Conservation (phyloP, 1,140 invertebrate genomes). For the Drosophila lacertosa region DNA sequence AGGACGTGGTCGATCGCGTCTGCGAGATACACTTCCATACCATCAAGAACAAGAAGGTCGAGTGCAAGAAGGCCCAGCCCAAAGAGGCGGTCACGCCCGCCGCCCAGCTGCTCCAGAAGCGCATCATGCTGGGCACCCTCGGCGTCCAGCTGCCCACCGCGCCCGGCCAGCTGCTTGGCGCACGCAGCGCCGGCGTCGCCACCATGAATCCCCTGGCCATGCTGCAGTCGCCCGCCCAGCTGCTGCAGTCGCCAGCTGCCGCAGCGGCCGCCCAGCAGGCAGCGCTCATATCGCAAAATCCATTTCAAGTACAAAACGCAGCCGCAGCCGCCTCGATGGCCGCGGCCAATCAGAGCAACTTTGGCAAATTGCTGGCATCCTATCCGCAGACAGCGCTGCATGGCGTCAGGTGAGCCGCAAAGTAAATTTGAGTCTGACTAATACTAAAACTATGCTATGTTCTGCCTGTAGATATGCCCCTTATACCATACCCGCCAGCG, state of each 20-base stretch:
- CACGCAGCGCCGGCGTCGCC: conserved; percentile 85
- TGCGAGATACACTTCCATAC: conserved; percentile 97
- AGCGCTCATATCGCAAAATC: conserved; percentile 83
- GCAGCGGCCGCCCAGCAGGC: conserved; percentile 85
- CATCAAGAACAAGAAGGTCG: conserved; percentile 96
- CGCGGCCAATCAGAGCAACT: conserved; percentile 86
- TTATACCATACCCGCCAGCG: conserved; percentile 82
- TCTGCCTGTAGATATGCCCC: conserved; percentile 76
- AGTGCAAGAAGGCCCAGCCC: conserved; percentile 96
- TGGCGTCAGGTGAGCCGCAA: conserved; percentile 74
- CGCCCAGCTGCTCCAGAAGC: conserved; percentile 89
- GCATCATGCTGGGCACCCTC: conserved; percentile 88
- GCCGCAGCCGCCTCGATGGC: conserved; percentile 83
- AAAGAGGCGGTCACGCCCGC: conserved; percentile 93
- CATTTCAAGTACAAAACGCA: conserved; percentile 84
- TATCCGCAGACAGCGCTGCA: conserved; percentile 85
- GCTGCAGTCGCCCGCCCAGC: conserved; percentile 85
- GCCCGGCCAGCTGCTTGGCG: conserved; percentile 80
- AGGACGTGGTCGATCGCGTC: conserved; percentile 95
- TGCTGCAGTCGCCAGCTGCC: conserved; percentile 85
- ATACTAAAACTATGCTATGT: too few species aligned
- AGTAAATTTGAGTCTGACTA: background rate
- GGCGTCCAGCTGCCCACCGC: conserved; percentile 87
- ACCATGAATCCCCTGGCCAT: conserved; percentile 87
- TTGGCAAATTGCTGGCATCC: conserved; percentile 89